A percentile compares a stretch with the other conserved stretches of the same genome.
Evolutionary conservation across 2,797 vertebrate species (phyloP).

Genomic region (Catharus ustulatus): DNA sequence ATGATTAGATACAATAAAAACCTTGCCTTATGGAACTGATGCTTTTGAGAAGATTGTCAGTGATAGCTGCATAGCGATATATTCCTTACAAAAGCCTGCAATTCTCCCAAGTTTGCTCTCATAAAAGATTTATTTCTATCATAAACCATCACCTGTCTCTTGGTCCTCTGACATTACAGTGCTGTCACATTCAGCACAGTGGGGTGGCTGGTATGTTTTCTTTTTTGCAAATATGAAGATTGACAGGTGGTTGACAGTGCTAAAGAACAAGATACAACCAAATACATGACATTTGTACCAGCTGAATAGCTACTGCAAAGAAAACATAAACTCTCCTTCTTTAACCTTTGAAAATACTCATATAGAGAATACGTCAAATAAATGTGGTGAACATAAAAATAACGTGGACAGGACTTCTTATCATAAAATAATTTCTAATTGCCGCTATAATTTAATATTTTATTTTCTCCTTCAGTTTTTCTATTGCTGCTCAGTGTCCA

Average conservation of each 20-base stretch:
- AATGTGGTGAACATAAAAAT: neutral
- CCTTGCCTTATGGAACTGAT: constrained; percentile 68
- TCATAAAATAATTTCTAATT: neutral
- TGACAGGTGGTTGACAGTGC: constrained; percentile 16
- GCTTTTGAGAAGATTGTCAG: constrained; percentile 67
- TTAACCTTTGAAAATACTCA: neutral
- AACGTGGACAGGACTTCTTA: neutral
- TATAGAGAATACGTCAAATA: neutral
- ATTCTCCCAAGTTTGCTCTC: constrained; percentile 75
- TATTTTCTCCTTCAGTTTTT: neutral
- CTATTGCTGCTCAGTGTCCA: neutral
- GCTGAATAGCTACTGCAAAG: constrained; percentile 27
- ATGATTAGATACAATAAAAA: constrained; percentile 72
- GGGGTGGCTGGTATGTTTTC: constrained; percentile 17
- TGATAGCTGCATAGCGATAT: constrained; percentile 65
- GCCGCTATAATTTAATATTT: neutral
- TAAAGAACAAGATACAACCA: constrained; percentile 39
- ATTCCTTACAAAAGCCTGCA: constrained; percentile 71
- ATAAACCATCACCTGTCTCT: constrained; percentile 75
- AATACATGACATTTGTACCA: constrained; percentile 33
- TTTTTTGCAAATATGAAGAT: constrained; percentile 63
- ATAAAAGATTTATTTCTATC: constrained; percentile 79
- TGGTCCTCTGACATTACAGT: constrained; percentile 62
- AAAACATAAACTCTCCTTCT: neutral
- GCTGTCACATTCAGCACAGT: constrained; percentile 52